Evolutionary conservation across 1,140 invertebrate species (phyloP).

Genomic region (Archegozetes longisetosus): DNA sequence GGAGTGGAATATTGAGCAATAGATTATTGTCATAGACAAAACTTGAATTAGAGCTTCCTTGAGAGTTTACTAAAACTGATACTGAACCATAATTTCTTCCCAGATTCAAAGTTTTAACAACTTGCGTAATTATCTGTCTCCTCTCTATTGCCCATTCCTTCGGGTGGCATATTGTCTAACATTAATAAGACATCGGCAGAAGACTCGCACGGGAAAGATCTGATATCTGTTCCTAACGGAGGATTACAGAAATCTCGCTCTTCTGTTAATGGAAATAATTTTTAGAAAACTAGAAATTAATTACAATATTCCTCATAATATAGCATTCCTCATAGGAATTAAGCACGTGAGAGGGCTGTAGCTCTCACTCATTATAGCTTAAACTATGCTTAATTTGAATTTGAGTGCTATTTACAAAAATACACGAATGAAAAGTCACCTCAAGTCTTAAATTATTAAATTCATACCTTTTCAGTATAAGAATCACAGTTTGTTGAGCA

Average conservation of each 20-base stretch:
- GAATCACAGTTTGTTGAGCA: not conserved
- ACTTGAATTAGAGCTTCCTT: not conserved
- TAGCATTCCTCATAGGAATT: too few relatives aligned
- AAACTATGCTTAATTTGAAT: too few relatives aligned
- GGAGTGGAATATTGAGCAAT: not conserved
- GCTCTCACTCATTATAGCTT: too few relatives aligned
- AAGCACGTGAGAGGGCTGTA: too few relatives aligned
- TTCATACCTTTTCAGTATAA: slow-evolving; percentile 2
- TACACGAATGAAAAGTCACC: too few relatives aligned
- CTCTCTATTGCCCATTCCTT: not conserved
- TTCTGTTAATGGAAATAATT: not conserved
- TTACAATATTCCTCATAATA: too few relatives aligned
- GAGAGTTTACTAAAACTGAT: not conserved
- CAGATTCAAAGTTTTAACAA: not conserved
- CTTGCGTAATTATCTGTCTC: not conserved
- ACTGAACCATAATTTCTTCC: not conserved
- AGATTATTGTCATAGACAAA: slow-evolving; percentile 5
- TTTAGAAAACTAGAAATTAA: too few relatives aligned
- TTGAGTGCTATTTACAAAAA: too few relatives aligned
- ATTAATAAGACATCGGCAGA: not conserved
- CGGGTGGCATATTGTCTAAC: not conserved
- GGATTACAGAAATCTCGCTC: not conserved
- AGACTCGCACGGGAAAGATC: not conserved
- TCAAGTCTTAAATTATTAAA: too few relatives aligned
- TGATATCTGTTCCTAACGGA: not conserved